Base-by-base conservation (phyloP, 2,797 vertebrate species). In the Hephaestus fuliginosus region DNA sequence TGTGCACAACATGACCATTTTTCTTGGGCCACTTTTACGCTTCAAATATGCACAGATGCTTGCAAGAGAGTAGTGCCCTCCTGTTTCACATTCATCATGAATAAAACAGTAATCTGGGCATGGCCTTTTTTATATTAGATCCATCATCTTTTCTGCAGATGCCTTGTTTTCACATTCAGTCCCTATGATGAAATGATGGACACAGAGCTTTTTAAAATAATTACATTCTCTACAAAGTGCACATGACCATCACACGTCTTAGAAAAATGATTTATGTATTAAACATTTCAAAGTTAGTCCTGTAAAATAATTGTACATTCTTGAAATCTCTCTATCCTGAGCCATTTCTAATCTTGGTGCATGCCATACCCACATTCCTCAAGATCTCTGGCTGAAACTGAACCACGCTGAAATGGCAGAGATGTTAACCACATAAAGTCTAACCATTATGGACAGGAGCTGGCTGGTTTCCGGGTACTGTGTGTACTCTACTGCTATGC, bases 361-460 rank as follows among this genome's bases (percentile, higher is more conserved):
- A 76, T 90, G 89, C 88, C 87, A 76, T 80, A 51, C 67, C 62
- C 78, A 78, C 93, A 93, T 93, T 94, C 90, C 90, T 86, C 66
- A 79, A 74, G 78, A 80, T 89, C 80, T 77, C 64, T 65, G 81
- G 74, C 81, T 85, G 71, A 90, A 88, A 86, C 58, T 74, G 61
- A 88, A 86, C 70, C 85, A 55, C 56, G 70, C 70, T 77, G 67
- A 89, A 91, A 92, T 83, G 89, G 79, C 80, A 84, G 77, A 67
- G 85, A 71, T 76, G 78, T 74, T 89, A 91, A 90, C 91, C 91
- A 86, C 88, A 92, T 81, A 74, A 85, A 78, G 86, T 77, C 80
- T 85, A 86, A 90, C 82, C 85, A 85, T 84, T 76, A 84, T 44
- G 82, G 90, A 91, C 88, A 85, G 82, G 76, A 85, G 88, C 83